Conservation (phyloP, 2,888 invertebrate species). For the Octonoba sinensis region DNA sequence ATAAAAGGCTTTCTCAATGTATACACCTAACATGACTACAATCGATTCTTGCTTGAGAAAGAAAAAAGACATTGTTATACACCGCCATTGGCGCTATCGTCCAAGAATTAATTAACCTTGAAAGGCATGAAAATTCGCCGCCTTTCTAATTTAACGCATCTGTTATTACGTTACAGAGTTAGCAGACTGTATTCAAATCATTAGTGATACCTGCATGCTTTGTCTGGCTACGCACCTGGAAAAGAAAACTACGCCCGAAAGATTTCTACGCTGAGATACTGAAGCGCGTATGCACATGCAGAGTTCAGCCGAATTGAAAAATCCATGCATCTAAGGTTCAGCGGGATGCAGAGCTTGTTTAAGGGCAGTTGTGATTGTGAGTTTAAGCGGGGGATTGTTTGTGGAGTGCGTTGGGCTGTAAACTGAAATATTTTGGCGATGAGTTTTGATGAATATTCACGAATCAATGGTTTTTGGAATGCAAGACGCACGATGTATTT, state of each 20-base stretch:
- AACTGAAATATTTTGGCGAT: too few relatives aligned
- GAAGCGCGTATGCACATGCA: conserved; percentile 37
- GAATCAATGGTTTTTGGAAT: too few relatives aligned
- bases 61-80: too few relatives aligned
- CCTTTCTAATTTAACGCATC: conserved; percentile 37
- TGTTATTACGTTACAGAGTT: conserved; percentile 16
- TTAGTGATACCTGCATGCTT: conserved; percentile 45
- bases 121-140: conserved; percentile 8
- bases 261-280: conserved; percentile 4
- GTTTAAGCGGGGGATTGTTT: too few relatives aligned
- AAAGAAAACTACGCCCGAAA: not conserved
- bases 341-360: conserved; percentile 24
- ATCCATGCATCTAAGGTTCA: conserved; percentile 18
- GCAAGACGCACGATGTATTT: too few relatives aligned
- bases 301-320: conserved; percentile 5
- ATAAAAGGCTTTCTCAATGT: too few relatives aligned
- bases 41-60: too few relatives aligned
- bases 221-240: not conserved
- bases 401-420: too few relatives aligned
- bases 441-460: too few relatives aligned
- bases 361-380: conserved; percentile 18
- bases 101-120: conserved; percentile 36
- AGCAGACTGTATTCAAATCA: conserved; percentile 37
- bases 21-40: too few relatives aligned
- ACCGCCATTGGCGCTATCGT: not conserved